phyloP scores from a whole-genome alignment of 2,888 invertebrate species.

The Lissonota sp. region DNA sequence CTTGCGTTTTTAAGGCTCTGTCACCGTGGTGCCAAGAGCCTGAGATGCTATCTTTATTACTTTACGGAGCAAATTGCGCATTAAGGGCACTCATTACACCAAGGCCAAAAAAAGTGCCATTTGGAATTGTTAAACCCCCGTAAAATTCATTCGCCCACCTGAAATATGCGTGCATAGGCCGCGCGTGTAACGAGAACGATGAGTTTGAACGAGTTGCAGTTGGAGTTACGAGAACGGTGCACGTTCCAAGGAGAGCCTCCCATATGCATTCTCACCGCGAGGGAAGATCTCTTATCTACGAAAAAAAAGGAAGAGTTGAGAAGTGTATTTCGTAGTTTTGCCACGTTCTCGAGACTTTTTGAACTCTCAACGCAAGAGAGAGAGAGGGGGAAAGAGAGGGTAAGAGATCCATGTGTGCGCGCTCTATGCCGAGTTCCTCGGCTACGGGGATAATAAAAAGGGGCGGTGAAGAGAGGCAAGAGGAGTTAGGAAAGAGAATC shows the following conservation, averaged over 20 bases:
- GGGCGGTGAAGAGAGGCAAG: slow-evolving; percentile 26
- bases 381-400: slow-evolving; percentile 6
- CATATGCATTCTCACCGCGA: slow-evolving; percentile 57
- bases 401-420: slow-evolving; percentile 11
- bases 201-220: slow-evolving; percentile 57
- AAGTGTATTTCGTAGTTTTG: slow-evolving; percentile 78
- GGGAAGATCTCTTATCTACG: slow-evolving; percentile 72
- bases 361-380: slow-evolving; percentile 45
- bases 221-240: slow-evolving; percentile 57
- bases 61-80: slow-evolving; percentile 81
- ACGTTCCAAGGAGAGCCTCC: slow-evolving; percentile 56
- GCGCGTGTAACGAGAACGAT: not conserved
- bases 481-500: slow-evolving; percentile 51
- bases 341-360: slow-evolving; percentile 79
- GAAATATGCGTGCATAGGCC: not conserved
- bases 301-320: slow-evolving; percentile 74
- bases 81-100: slow-evolving; percentile 65
- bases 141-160: slow-evolving; percentile 5
- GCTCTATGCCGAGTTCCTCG: slow-evolving; percentile 21
- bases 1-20: not conserved
- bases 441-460: slow-evolving; percentile 54
- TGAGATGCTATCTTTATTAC: slow-evolving; percentile 76
- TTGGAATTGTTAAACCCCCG: not conserved
- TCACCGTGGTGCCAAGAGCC: slow-evolving; percentile 2
- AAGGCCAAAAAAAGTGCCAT: slow-evolving; percentile 10